phyloP scores from a whole-genome alignment of 2,888 invertebrate genomes.

The Stenodera caucasica region DNA sequence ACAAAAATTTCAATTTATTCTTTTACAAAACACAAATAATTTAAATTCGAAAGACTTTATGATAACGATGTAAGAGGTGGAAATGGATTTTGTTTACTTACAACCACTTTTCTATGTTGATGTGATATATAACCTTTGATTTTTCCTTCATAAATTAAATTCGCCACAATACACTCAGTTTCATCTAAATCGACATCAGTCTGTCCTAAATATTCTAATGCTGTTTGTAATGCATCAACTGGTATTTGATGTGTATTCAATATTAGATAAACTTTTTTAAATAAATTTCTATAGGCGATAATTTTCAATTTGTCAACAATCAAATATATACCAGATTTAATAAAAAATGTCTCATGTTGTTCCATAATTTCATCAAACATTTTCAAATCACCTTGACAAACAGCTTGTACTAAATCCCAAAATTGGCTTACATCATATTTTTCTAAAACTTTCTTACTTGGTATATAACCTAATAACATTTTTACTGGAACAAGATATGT shows the following conservation, averaged over 20 bases:
- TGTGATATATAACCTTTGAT: slow-evolving; percentile 98
- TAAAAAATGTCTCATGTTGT: slow-evolving; percentile 88
- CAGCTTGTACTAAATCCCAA: slow-evolving; percentile 83
- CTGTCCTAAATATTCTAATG: slow-evolving; percentile 78
- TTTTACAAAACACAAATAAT: not conserved
- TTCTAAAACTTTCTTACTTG: slow-evolving; percentile 75
- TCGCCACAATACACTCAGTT: slow-evolving; percentile 94
- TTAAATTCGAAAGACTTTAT: slow-evolving; percentile 3
- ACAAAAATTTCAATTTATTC: too few relatives aligned
- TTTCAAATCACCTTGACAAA: slow-evolving; percentile 86
- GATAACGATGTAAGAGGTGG: slow-evolving; percentile 72
- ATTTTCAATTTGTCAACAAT: slow-evolving; percentile 96
- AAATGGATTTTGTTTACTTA: slow-evolving; percentile 97
- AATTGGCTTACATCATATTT: slow-evolving; percentile 92
- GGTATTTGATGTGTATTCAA: slow-evolving; percentile 86
- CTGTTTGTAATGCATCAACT: slow-evolving; percentile 79
- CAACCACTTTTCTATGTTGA: slow-evolving; percentile 94
- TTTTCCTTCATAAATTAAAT: slow-evolving; percentile 94
- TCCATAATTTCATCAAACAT: slow-evolving; percentile 83
- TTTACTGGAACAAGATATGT: slow-evolving; percentile 96
- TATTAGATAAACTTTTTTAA: slow-evolving; percentile 84
- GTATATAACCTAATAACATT: slow-evolving; percentile 95
- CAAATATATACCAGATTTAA: slow-evolving; percentile 94
- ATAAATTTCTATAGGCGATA: slow-evolving; percentile 93
- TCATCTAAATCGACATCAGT: slow-evolving; percentile 91